A percentile compares a stretch with the other conserved stretches of the same genome.
Conservation (phyloP, 2,797 vertebrate species). For the Fistularia commersonii region DNA sequence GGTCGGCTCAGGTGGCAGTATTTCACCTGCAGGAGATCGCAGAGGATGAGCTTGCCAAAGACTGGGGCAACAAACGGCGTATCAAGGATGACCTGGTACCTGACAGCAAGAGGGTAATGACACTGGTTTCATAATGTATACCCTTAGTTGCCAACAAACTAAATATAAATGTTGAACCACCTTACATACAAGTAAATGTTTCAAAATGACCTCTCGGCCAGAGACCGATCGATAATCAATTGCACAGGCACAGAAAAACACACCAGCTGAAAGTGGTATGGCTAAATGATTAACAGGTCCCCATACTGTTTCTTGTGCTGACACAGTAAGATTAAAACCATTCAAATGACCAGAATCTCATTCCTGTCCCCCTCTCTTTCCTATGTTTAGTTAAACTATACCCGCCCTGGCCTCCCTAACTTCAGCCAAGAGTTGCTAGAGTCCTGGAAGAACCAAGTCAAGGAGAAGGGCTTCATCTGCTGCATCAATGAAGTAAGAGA, state of each 20-base stretch:
- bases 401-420: slow-evolving; percentile 91
- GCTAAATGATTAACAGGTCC: too few relatives aligned
- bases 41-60: slow-evolving; percentile 89
- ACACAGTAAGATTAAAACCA: too few relatives aligned
- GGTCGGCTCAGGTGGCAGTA: slow-evolving; percentile 91
- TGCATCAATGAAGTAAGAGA: slow-evolving; percentile 90
- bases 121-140: neutral
- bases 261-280: too few relatives aligned
- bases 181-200: slow-evolving; percentile 1
- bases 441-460: slow-evolving; percentile 92
- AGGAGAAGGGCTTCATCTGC: slow-evolving; percentile 95
- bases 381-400: slow-evolving; percentile 91
- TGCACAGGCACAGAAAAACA: too few relatives aligned
- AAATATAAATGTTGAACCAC: neutral
- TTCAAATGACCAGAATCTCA: neutral
- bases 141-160: too few relatives aligned
- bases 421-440: slow-evolving; percentile 89
- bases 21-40: slow-evolving; percentile 98
- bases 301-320: too few relatives aligned
- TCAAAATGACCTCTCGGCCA: too few relatives aligned
- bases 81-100: slow-evolving; percentile 97
- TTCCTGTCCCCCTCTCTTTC: too few relatives aligned
- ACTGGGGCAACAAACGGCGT: slow-evolving; percentile 90
- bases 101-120: slow-evolving; percentile 89
- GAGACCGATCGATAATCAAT: too few relatives aligned